phyloP scores from a whole-genome alignment of 1,140 invertebrate genomes.

The Anoplophora glabripennis region DNA sequence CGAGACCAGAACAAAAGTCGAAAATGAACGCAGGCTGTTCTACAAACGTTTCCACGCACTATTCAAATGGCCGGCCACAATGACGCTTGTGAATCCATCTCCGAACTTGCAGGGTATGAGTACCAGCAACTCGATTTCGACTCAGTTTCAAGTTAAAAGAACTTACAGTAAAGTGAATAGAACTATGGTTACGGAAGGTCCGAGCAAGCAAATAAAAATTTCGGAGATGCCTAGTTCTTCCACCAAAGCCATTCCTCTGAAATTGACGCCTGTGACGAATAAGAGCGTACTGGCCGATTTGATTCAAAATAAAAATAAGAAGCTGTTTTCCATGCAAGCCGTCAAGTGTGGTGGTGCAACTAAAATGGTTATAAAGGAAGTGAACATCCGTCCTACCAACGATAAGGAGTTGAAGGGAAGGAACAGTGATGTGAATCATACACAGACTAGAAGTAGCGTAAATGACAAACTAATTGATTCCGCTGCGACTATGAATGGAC shows the following conservation, averaged over 20 bases:
- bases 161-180: conserved; percentile 9
- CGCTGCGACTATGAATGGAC: not conserved
- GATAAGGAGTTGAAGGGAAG: not conserved
- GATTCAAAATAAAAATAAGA: conserved; percentile 6
- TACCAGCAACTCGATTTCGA: not conserved
- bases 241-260: not conserved
- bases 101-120: not conserved
- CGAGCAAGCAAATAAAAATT: not conserved
- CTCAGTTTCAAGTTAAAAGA: not conserved
- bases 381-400: not conserved
- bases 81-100: conserved; percentile 24
- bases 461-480: not conserved
- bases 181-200: not conserved
- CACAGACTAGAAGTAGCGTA: not conserved
- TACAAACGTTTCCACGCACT: conserved; percentile 20
- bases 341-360: not conserved
- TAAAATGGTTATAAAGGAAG: conserved; percentile 3
- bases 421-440: not conserved
- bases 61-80: conserved; percentile 26
- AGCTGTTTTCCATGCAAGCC: conserved; percentile 2
- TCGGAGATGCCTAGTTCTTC: not conserved
- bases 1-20: not conserved
- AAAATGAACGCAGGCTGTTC: conserved; percentile 19
- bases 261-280: conserved; percentile 2
- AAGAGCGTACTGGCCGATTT: conserved; percentile 5